Evolutionary conservation across 2,113 vertebrate genomes (phyloP).

Genomic region (Sebastes schlegelii): DNA sequence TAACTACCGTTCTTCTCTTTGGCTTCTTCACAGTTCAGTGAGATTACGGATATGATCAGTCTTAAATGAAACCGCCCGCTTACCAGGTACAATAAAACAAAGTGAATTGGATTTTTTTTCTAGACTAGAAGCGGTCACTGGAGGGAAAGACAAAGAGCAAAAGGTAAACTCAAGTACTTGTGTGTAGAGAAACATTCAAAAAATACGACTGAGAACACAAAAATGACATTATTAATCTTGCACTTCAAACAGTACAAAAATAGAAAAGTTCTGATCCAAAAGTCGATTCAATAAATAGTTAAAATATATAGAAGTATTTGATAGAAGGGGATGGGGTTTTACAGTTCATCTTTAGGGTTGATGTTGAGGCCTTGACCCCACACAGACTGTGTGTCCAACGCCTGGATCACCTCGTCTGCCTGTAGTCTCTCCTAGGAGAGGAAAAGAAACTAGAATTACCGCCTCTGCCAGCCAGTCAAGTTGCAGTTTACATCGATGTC

Average conservation of each 20-base stretch:
- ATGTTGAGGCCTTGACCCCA: constrained; percentile 83
- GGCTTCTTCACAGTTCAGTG: constrained; percentile 74
- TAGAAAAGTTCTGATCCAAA: constrained; percentile 91
- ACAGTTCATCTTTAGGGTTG: constrained; percentile 97
- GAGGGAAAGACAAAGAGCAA: constrained; percentile 15
- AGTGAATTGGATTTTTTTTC: background rate
- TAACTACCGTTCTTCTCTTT: constrained; percentile 39
- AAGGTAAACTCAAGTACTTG: constrained; percentile 63
- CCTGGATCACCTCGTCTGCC: constrained; percentile 93
- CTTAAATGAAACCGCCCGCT: background rate
- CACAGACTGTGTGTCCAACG: constrained; percentile 85
- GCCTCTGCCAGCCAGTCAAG: background rate
- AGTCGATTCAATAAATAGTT: constrained; percentile 95
- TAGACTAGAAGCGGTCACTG: constrained; percentile 3
- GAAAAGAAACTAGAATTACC: background rate
- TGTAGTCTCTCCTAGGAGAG: constrained; percentile 91
- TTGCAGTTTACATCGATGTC: background rate
- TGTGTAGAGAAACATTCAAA: constrained; percentile 33
- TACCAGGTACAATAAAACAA: background rate
- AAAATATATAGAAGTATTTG: constrained; percentile 55
- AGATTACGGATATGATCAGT: constrained; percentile 29
- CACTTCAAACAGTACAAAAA: constrained; percentile 93
- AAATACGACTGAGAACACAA: background rate
- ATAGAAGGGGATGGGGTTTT: constrained; percentile 58
- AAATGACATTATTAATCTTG: constrained; percentile 68